phyloP scores from a whole-genome alignment of 2,113 vertebrate species.

The Dasyurus viverrinus region DNA sequence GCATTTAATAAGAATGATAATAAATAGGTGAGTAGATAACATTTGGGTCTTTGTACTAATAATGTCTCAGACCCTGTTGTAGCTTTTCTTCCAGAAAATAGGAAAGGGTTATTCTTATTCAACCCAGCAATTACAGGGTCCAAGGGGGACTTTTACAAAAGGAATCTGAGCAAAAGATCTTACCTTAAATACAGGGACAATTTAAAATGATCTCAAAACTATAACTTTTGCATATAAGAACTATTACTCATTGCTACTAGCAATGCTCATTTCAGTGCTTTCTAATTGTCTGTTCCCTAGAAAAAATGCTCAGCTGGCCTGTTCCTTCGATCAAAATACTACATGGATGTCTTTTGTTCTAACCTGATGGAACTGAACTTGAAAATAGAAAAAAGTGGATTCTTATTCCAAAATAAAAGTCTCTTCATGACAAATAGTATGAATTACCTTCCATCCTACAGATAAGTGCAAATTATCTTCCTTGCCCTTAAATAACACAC shows the following conservation, averaged over 20 bases:
- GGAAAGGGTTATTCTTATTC: background rate
- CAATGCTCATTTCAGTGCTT: background rate
- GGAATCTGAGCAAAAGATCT: background rate
- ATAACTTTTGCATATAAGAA: background rate
- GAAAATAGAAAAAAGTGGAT: slow-evolving; percentile 78
- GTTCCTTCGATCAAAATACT: slow-evolving; percentile 65
- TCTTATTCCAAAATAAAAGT: slow-evolving; percentile 81
- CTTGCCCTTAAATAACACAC: background rate
- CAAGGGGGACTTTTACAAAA: background rate
- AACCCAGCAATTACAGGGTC: background rate
- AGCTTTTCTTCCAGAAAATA: background rate
- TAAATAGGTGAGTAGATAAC: background rate
- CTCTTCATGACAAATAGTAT: slow-evolving; percentile 87
- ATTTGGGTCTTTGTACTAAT: background rate
- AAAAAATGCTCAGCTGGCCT: slow-evolving; percentile 46
- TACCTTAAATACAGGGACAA: background rate
- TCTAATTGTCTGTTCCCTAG: slow-evolving; percentile 45
- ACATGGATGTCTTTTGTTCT: slow-evolving; percentile 88
- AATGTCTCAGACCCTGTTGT: background rate
- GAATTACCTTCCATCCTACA: background rate
- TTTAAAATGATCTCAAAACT: background rate
- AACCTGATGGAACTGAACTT: slow-evolving; percentile 91
- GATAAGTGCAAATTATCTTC: background rate
- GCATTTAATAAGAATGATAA: background rate
- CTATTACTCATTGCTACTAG: rapidly evolving